Percentiles rank a stretch among this genome's conserved stretches.
These are phyloP conservation scores for Pampus argenteus DNA, from an alignment of 2,797 vertebrate genomes.

Conservation along the genomic window DNA sequence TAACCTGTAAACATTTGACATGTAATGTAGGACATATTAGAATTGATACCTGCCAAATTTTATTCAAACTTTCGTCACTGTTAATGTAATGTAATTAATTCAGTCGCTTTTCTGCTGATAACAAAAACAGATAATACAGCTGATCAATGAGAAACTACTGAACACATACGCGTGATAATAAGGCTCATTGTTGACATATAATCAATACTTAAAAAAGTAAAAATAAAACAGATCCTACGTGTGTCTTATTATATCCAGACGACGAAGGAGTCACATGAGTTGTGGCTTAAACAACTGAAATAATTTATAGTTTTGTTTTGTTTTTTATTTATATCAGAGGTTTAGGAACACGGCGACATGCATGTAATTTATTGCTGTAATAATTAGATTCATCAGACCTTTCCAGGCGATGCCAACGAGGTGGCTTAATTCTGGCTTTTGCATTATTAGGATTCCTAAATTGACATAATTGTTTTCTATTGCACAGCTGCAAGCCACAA, in stretches of 20 bases:
- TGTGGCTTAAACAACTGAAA: neutral
- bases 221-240: neutral
- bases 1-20: neutral
- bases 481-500: conserved; percentile 53
- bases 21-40: neutral
- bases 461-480: conserved; percentile 60
- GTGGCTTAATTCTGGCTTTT: conserved; percentile 36
- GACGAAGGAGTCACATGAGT: neutral
- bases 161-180: neutral
- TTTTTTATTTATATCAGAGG: neutral
- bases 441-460: conserved; percentile 52
- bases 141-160: conserved; percentile 17
- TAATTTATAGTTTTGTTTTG: neutral
- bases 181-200: neutral
- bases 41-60: neutral
- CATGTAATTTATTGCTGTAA: conserved; percentile 23
- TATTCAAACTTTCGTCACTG: neutral
- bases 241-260: neutral
- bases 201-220: conserved; percentile 8
- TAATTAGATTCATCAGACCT: conserved; percentile 31
- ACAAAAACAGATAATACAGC: conserved; percentile 20
- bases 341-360: neutral
- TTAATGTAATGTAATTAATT: neutral
- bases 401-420: conserved; percentile 28
- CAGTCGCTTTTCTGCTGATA: conserved; percentile 13